Percentiles rank a stretch among this genome's conserved stretches.
Evolutionary conservation across 2,888 invertebrate genomes (phyloP).

Genomic region (Tenthredo amoena): DNA sequence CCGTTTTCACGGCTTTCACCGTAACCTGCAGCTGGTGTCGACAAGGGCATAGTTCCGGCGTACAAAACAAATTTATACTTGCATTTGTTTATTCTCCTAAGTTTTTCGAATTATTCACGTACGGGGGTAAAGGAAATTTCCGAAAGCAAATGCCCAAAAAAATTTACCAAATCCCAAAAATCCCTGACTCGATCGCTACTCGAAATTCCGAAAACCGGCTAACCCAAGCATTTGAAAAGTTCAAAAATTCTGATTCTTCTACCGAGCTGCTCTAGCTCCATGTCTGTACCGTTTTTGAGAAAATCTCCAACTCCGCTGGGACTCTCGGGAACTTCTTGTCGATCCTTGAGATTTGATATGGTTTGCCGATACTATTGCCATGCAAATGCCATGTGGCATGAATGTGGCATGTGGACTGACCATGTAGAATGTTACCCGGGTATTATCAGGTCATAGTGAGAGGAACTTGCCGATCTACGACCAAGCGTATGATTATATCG

Average conservation of each 20-base stretch:
- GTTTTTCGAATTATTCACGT: slow-evolving; percentile 18
- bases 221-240: too few relatives aligned
- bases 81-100: slow-evolving; percentile 1
- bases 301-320: too few relatives aligned
- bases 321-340: too few relatives aligned
- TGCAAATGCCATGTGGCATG: too few relatives aligned
- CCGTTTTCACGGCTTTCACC: slow-evolving; percentile 44
- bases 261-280: too few relatives aligned
- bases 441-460: not conserved
- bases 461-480: not conserved
- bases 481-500: not conserved
- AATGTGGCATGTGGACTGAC: too few relatives aligned
- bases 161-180: not conserved
- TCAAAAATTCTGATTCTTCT: too few relatives aligned
- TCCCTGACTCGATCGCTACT: not conserved
- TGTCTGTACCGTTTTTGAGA: too few relatives aligned
- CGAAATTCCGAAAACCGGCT: too few relatives aligned
- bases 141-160: not conserved
- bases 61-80: not conserved
- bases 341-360: too few relatives aligned
- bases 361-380: too few relatives aligned
- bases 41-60: slow-evolving; percentile 45
- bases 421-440: too few relatives aligned
- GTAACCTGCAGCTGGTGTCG: slow-evolving; percentile 37
- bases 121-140: not conserved